A percentile compares a stretch with the other conserved stretches of the same genome.
Conservation (phyloP, 2,888 invertebrate genomes). For the Papilio demoleus region DNA sequence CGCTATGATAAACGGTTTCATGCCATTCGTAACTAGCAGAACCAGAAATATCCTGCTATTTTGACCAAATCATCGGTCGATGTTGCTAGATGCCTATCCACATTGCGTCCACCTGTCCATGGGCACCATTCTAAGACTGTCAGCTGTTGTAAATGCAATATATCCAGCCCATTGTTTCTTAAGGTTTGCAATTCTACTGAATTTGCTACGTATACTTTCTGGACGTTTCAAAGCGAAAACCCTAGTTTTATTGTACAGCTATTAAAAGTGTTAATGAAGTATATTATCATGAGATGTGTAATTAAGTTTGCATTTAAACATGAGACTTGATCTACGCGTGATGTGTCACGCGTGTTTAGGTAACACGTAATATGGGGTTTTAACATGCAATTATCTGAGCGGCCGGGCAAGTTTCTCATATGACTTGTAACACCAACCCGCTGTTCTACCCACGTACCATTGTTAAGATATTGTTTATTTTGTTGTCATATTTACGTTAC, state of each 20-base stretch:
- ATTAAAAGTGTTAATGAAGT: slow-evolving; percentile 1
- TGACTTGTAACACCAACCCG: neutral
- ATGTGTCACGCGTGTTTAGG: slow-evolving; percentile 19
- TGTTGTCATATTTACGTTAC: neutral
- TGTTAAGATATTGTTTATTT: slow-evolving; percentile 1
- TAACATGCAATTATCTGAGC: slow-evolving; percentile 9
- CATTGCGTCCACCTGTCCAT: too few species aligned
- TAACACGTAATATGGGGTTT: slow-evolving; percentile 5
- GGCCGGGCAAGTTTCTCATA: slow-evolving; percentile 2
- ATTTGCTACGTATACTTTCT: too few species aligned
- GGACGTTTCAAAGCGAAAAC: neutral
- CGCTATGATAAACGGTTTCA: too few species aligned
- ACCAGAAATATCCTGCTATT: too few species aligned
- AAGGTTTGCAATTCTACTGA: too few species aligned
- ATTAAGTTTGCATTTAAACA: slow-evolving; percentile 18
- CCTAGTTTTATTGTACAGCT: neutral
- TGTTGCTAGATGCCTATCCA: too few species aligned
- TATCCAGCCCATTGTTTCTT: too few species aligned
- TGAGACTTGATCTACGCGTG: slow-evolving; percentile 8
- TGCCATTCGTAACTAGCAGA: too few species aligned
- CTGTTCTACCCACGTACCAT: slow-evolving; percentile 1
- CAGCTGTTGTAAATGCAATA: too few species aligned
- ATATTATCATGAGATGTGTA: slow-evolving; percentile 4
- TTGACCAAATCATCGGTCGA: too few species aligned
- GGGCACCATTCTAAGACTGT: too few species aligned